A percentile compares a stretch with the other conserved stretches of the same genome.
These are phyloP conservation scores for Centropus unirufus DNA, from an alignment of 2,113 vertebrate genomes.

Conservation along the genomic window DNA sequence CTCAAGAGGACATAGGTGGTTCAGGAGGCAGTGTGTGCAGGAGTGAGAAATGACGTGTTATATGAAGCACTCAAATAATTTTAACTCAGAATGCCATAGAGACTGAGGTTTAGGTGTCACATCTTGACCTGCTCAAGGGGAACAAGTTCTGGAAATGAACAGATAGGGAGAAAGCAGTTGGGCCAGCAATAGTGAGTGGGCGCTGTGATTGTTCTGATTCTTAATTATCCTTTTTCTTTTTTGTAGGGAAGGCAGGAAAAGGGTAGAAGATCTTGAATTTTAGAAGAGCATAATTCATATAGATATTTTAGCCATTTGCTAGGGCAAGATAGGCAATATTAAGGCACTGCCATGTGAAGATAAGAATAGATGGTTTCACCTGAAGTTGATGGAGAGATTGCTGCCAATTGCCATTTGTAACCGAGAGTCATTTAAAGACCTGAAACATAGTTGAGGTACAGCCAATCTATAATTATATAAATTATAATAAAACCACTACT, in stretches of 20 bases:
- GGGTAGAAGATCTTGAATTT: background rate
- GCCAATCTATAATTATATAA: background rate
- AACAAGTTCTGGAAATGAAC: background rate
- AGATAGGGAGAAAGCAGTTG: background rate
- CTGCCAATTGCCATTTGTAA: background rate
- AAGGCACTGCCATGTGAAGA: background rate
- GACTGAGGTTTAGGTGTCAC: background rate
- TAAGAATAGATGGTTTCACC: background rate
- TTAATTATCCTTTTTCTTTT: background rate
- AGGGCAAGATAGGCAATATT: background rate
- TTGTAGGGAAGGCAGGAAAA: too few species aligned
- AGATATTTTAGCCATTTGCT: background rate
- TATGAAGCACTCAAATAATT: background rate
- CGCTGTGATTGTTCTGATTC: background rate
- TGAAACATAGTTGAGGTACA: background rate
- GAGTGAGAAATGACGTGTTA: background rate
- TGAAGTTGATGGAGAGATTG: background rate
- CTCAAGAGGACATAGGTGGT: background rate
- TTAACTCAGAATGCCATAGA: background rate
- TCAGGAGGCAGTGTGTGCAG: background rate
- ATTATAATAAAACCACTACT: constrained; percentile 14
- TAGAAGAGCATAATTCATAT: background rate
- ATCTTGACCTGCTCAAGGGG: background rate
- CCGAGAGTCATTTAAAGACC: background rate
- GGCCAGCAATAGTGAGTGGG: background rate